phyloP scores from a whole-genome alignment of 2,888 invertebrate genomes.

The Thysanoteuthis rhombus region DNA sequence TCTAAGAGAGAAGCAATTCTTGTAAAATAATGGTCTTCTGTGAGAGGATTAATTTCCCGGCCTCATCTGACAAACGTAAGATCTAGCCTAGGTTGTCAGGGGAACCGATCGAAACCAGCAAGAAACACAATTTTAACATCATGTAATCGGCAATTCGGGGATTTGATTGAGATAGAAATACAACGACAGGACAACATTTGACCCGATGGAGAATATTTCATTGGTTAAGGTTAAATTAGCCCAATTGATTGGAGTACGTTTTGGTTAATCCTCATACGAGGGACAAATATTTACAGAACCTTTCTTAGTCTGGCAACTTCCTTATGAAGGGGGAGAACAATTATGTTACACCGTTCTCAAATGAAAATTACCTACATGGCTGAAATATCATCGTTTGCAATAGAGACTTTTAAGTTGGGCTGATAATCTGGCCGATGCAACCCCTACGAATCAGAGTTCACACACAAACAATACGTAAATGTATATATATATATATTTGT shows the following conservation, averaged over 20 bases:
- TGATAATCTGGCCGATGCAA: too few species aligned
- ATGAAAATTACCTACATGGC: too few species aligned
- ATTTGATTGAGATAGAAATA: neutral
- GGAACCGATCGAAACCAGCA: neutral
- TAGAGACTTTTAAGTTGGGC: too few species aligned
- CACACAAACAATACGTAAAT: too few species aligned
- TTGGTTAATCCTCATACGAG: too few species aligned
- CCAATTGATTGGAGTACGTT: too few species aligned
- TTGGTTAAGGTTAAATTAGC: neutral
- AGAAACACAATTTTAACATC: neutral
- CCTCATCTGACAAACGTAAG: neutral
- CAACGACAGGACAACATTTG: neutral
- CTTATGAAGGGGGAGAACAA: too few species aligned
- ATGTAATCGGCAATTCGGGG: neutral
- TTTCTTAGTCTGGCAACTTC: too few species aligned
- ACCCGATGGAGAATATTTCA: neutral
- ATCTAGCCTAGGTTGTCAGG: neutral
- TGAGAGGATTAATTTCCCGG: neutral
- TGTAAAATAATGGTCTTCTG: neutral
- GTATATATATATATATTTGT: neutral
- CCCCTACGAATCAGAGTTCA: too few species aligned
- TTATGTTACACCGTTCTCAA: too few species aligned
- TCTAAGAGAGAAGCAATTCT: neutral
- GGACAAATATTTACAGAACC: too few species aligned
- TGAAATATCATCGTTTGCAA: too few species aligned